These are phyloP conservation scores for Arnoldichthys spilopterus DNA, from an alignment of 2,797 vertebrate species.

Conservation along the genomic window DNA sequence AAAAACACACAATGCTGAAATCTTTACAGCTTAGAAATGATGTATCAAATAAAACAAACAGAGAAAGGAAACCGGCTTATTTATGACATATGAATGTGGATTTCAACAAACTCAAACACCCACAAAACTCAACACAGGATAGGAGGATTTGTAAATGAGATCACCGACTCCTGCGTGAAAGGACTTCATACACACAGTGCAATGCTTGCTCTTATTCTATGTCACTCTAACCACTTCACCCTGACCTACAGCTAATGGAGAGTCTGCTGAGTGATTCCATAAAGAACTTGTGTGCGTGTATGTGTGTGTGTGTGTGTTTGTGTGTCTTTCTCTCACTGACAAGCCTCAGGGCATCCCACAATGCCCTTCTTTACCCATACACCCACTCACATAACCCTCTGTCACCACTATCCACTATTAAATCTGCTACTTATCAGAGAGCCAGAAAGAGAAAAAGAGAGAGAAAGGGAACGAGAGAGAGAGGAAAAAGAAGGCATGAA, in stretches of 20 bases:
- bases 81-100: too few relatives aligned
- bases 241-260: slow-evolving; percentile 48
- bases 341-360: slow-evolving; percentile 48
- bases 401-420: slow-evolving; percentile 57
- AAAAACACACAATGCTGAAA: slow-evolving; percentile 35
- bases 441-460: slow-evolving; percentile 6
- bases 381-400: slow-evolving; percentile 48
- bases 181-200: neutral
- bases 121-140: too few relatives aligned
- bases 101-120: too few relatives aligned
- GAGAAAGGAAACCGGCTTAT: too few relatives aligned
- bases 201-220: slow-evolving; percentile 23
- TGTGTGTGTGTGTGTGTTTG: neutral
- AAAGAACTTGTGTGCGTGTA: slow-evolving; percentile 42
- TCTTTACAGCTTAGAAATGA: neutral
- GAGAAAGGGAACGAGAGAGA: neutral
- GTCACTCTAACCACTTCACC: slow-evolving; percentile 43
- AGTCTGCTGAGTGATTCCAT: slow-evolving; percentile 51
- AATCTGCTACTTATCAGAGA: slow-evolving; percentile 48
- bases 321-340: slow-evolving; percentile 35
- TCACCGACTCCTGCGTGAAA: neutral
- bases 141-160: too few relatives aligned
- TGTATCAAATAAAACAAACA: neutral
- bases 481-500: neutral
- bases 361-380: slow-evolving; percentile 42